Base-by-base conservation (phyloP, 1,140 invertebrate genomes). In the Andricus grossulariae region DNA sequence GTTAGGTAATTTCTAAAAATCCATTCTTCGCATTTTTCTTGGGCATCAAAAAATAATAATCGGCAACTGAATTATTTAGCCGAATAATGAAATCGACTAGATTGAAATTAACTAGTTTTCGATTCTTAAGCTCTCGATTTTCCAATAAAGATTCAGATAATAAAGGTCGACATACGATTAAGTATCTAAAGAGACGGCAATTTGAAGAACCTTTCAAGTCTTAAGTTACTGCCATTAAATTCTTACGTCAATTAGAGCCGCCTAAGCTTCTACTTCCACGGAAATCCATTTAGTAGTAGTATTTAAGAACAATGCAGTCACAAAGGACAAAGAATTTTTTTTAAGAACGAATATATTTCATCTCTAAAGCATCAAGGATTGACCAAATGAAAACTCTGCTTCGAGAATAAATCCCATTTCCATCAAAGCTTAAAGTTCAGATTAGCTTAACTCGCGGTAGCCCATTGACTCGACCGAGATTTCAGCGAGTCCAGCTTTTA, bases 401-500 rank as follows among this genome's bases (percentile, higher is more conserved):
- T 66, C 39, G n/a, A 25, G 60, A 39, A 66, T 66, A 66, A 66
- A 66, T 45, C 60, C 60, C 32, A 39, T 39, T 66, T 66, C 60
- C 32, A 66, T 66, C 32, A 32, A 66, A 66, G 60, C 60, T 66
- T 66, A 66, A 39, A 66, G 32, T 66, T 66, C 60, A 66, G 60
- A 66, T 66, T 66, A 32, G 60, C 60, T 66, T 66, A 66, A 66
- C 32, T 66, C 60, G 32, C 60, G 60, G 60, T 39, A 66, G 60
- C 60, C 60, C 60, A 66, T 66, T 66, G 60, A 66, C 25, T 45
- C 25, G 57, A 45, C 32, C 25, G 60, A 66, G 60, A 66, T 66
- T 66, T 66, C 60, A n/a, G 60, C 32, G 60, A 66, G 60, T 66
- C 39, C 39, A 66, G 60, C 60, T 66, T 66, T 66, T 66, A 66